Evolutionary conservation across 2,113 vertebrate genomes (phyloP).

Genomic region (Brevimyrus niger): DNA sequence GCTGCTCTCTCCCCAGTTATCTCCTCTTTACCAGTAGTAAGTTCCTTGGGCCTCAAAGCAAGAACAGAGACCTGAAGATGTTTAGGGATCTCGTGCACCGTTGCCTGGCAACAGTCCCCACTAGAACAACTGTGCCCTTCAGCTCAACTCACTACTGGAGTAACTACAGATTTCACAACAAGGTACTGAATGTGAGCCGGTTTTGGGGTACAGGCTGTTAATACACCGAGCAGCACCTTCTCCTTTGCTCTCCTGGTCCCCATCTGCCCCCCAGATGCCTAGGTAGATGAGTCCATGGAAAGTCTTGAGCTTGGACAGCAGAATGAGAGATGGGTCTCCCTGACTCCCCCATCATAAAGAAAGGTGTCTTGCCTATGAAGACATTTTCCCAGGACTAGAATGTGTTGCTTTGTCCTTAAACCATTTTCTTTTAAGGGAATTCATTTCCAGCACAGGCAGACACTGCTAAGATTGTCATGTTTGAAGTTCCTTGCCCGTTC

Average conservation of each 20-base stretch:
- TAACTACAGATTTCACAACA: slow-evolving; percentile 93
- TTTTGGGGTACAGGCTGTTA: background rate
- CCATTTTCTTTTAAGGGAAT: background rate
- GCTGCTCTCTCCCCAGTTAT: slow-evolving; percentile 68
- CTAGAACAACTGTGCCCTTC: slow-evolving; percentile 78
- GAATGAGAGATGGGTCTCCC: slow-evolving; percentile 1
- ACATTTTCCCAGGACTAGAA: background rate
- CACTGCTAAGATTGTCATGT: background rate
- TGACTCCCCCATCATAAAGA: background rate
- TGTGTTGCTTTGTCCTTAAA: background rate
- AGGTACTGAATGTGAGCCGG: slow-evolving; percentile 57
- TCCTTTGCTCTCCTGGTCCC: background rate
- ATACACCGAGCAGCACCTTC: background rate
- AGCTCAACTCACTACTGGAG: slow-evolving; percentile 89
- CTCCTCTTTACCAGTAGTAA: slow-evolving; percentile 79
- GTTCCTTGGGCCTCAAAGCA: slow-evolving; percentile 58
- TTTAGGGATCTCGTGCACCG: slow-evolving; percentile 86
- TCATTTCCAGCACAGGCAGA: background rate
- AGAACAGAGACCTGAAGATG: slow-evolving; percentile 65
- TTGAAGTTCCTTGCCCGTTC: background rate
- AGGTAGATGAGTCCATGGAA: background rate
- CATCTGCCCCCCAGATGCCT: slow-evolving; percentile 14
- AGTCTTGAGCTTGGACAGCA: background rate
- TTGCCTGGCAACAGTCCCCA: slow-evolving; percentile 85
- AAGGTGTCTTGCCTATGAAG: background rate